Evolutionary conservation across 2,888 invertebrate species (phyloP).

Genomic region (Athripsodes cinereus): DNA sequence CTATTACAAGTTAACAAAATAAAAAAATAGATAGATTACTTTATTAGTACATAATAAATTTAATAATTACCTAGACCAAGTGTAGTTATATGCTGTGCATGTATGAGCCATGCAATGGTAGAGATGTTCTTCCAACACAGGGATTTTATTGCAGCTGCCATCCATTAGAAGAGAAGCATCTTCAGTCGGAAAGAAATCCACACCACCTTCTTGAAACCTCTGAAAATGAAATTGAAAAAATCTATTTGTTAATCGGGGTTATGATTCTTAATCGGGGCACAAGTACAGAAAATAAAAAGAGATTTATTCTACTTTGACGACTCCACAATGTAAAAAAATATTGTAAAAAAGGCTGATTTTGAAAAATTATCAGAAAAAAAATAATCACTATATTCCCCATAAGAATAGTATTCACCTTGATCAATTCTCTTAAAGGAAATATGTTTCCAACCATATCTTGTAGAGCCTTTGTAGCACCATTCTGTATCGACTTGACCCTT

Average conservation of each 20-base stretch:
- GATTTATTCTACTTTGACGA: no score
- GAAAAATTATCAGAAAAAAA: no score
- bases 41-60: no score
- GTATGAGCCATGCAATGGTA: conserved; percentile 74
- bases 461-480: conserved; percentile 57
- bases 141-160: conserved; percentile 61
- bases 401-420: conserved; percentile 43
- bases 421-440: conserved; percentile 53
- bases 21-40: neutral
- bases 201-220: conserved; percentile 59
- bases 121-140: conserved; percentile 66
- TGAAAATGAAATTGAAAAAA: conserved; percentile 27
- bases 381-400: neutral
- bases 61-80: conserved; percentile 74
- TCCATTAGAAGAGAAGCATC: conserved; percentile 71
- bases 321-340: no score
- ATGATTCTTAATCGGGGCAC: no score
- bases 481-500: conserved; percentile 46
- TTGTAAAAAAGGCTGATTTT: neutral
- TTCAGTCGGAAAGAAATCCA: conserved; percentile 76
- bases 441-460: conserved; percentile 54
- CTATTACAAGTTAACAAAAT: no score
- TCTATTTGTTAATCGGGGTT: no score
- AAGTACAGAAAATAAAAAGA: no score
- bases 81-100: conserved; percentile 66